Evolutionary conservation across 2,888 invertebrate species (phyloP).

Genomic region (Lampropteryx suffumata): DNA sequence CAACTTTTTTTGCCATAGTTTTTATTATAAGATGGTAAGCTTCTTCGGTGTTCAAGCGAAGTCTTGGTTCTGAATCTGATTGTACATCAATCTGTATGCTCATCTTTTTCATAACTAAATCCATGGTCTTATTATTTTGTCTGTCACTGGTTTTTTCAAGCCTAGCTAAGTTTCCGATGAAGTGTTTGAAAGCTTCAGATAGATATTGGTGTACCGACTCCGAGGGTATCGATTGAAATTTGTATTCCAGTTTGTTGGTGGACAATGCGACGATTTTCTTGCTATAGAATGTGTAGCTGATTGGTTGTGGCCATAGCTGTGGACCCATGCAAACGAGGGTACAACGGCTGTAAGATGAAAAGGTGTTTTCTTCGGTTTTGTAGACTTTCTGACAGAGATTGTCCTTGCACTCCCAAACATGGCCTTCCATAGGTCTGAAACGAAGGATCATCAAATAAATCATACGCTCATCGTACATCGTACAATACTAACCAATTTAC

Average conservation of each 20-base stretch:
- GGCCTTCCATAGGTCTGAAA: slow-evolving; percentile 26
- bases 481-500: no score
- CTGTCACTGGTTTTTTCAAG: slow-evolving; percentile 65
- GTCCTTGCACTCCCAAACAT: slow-evolving; percentile 52
- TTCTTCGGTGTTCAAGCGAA: slow-evolving; percentile 87
- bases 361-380: slow-evolving; percentile 39
- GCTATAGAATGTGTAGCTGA: slow-evolving; percentile 85
- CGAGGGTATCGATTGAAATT: slow-evolving; percentile 63
- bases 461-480: no score
- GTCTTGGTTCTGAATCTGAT: slow-evolving; percentile 77
- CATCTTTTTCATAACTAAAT: slow-evolving; percentile 50
- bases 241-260: slow-evolving; percentile 78
- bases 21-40: slow-evolving; percentile 85
- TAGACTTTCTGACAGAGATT: slow-evolving; percentile 54
- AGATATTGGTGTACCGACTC: slow-evolving; percentile 51
- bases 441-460: no score
- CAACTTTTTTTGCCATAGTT: slow-evolving; percentile 61
- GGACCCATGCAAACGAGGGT: slow-evolving; percentile 87
- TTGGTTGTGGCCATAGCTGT: slow-evolving; percentile 90
- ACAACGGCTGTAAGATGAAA: slow-evolving; percentile 84
- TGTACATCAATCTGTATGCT: slow-evolving; percentile 76
- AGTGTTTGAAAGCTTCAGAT: slow-evolving; percentile 73
- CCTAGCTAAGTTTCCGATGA: slow-evolving; percentile 71
- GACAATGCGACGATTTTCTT: slow-evolving; percentile 81
- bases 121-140: slow-evolving; percentile 37